A percentile compares a stretch with the other conserved stretches of the same genome.
These are phyloP conservation scores for Lumbricus terrestris DNA, from an alignment of 2,888 invertebrate species.

Conservation along the genomic window DNA sequence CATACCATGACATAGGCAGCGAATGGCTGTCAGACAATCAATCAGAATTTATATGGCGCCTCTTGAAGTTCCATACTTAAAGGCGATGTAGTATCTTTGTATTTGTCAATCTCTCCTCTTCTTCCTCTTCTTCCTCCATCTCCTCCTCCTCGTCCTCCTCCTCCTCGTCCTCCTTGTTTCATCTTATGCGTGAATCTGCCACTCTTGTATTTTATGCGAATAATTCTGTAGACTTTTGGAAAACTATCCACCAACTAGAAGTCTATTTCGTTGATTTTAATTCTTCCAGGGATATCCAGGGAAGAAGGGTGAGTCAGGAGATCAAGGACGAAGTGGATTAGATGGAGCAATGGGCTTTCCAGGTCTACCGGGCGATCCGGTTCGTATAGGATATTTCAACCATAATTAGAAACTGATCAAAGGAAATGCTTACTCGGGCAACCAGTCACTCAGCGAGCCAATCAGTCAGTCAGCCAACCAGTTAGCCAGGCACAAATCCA, in stretches of 20 bases:
- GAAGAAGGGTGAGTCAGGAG: conserved; percentile 14
- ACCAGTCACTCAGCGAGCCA: too few species aligned
- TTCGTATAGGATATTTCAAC: not conserved
- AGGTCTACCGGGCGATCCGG: not conserved
- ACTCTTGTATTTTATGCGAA: not conserved
- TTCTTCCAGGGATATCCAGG: conserved; percentile 16
- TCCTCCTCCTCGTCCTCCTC: not conserved
- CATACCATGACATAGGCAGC: not conserved
- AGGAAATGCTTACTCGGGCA: not conserved
- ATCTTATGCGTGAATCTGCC: not conserved
- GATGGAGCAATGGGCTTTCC: not conserved
- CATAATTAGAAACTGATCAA: not conserved
- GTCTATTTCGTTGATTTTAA: not conserved
- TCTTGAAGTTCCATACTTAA: too few species aligned
- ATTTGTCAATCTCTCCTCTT: too few species aligned
- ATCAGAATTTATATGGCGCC: too few species aligned
- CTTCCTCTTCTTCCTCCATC: not conserved
- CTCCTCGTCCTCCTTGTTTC: not conserved
- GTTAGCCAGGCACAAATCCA: not conserved
- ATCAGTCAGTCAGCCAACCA: not conserved
- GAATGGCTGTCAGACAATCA: not conserved
- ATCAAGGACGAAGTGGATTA: not conserved
- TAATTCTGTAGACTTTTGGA: not conserved
- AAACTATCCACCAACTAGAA: not conserved
- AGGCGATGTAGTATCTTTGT: too few species aligned